Evolutionary conservation across 1,140 invertebrate genomes (phyloP), one percentile per base, ranked within the genome.

Genomic region (Microplitis mediator): DNA sequence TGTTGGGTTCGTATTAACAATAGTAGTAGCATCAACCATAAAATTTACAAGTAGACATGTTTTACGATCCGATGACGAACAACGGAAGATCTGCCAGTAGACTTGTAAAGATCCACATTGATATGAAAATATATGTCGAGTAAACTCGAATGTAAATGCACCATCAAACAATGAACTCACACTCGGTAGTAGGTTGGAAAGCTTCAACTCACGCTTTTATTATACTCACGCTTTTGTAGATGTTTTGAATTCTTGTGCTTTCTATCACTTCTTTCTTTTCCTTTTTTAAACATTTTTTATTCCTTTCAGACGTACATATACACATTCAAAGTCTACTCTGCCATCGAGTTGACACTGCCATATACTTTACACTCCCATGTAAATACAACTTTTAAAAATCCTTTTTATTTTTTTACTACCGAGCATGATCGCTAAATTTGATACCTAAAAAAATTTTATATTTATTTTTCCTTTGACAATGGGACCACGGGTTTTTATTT

Each of bases 161-260:
- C 23, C 39, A 60, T 52, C 61, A 60, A 71, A 71, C 69, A 71
- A 71, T 71, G 69, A 63, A 71, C 69, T 71, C 69, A 51, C 69
- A 71, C 58, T 61, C 58, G 5, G 50, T 36, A 63, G 58, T 71
- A 36, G 45, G 45, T 50, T 31, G 69, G 39, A 50, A 63, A 14
- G 32, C n/a, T 52, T 61, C 62, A 31, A 39, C 45, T 23, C 36
- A 34, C 36, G 58, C 34, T 71, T 71, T 71, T 52, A 71, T 71
- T 63, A 63, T 71, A n/a, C 52, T 54, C 16, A 5, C 9, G 52
- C 16, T 54, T 54, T 54, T 54, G 13, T 16, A 16, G 16, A 54
- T 54, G 16, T 16, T 54, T 54, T 54, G 16, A 54, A 16, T 54
- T 16, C 16, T 54, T 14, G 16, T 14, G 16, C 16, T 16, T 54